phyloP scores from a whole-genome alignment of 1,140 invertebrate species.

The Pissodes strobi region DNA sequence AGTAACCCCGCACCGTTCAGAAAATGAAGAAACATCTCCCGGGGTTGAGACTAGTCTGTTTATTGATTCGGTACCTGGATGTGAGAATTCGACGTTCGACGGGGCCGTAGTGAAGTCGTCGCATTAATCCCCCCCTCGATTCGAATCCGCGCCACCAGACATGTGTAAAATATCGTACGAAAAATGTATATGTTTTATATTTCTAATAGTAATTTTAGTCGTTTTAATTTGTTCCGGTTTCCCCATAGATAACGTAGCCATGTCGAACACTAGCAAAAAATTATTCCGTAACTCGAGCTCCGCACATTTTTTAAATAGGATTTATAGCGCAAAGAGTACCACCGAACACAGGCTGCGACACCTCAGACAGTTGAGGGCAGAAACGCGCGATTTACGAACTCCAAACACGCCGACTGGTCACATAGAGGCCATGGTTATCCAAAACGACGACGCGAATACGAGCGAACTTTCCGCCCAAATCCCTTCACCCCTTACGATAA shows the following conservation, averaged over 20 bases:
- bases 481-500: conserved; percentile 4
- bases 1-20: conserved; percentile 22
- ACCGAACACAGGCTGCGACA: background rate
- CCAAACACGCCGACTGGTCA: conserved; percentile 18
- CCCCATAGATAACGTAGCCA: conserved; percentile 52
- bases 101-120: conserved; percentile 33
- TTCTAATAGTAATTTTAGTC: conserved; percentile 51
- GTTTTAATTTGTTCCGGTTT: conserved; percentile 55
- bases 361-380: conserved; percentile 16
- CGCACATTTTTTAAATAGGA: conserved; percentile 20
- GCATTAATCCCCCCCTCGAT: conserved; percentile 31
- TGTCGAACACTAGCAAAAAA: conserved; percentile 46
- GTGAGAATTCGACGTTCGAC: conserved; percentile 36
- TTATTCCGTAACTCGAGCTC: no score
- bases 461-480: conserved; percentile 26
- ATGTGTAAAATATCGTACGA: conserved; percentile 55
- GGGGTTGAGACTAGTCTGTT: conserved; percentile 15
- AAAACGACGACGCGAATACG: conserved; percentile 10
- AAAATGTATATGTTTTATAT: conserved; percentile 56
- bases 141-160: conserved; percentile 45
- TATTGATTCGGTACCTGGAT: conserved; percentile 41
- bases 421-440: conserved; percentile 9
- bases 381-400: conserved; percentile 19
- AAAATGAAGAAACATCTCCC: conserved; percentile 43
- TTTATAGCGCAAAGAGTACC: background rate